A percentile compares a stretch with the other conserved stretches of the same genome.
These are phyloP conservation scores for Andrena fulva DNA, from an alignment of 2,888 invertebrate genomes.

Conservation along the genomic window DNA sequence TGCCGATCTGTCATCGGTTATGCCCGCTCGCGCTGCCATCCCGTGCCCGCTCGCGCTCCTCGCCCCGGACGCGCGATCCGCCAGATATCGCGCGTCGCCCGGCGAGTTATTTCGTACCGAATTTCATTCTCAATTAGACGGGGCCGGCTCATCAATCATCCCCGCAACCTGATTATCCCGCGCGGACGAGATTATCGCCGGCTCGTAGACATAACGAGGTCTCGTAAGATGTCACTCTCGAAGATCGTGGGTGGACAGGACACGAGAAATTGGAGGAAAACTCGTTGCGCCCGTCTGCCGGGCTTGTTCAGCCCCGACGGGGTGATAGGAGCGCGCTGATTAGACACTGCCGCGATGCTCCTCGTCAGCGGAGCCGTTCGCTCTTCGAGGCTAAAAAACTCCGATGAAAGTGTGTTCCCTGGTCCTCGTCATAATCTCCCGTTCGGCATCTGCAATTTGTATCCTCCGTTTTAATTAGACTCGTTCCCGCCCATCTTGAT, in stretches of 20 bases:
- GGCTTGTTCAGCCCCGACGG: conserved; percentile 1
- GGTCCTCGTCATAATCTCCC: neutral
- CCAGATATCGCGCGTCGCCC: conserved; percentile 52
- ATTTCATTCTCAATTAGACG: conserved; percentile 63
- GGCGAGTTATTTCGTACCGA: conserved; percentile 58
- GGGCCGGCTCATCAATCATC: conserved; percentile 46
- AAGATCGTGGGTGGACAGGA: conserved; percentile 41
- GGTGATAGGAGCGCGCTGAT: conserved; percentile 6
- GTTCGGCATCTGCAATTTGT: neutral
- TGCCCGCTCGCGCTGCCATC: conserved; percentile 40
- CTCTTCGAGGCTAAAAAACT: neutral
- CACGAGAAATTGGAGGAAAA: conserved; percentile 24
- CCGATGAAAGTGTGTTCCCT: no score
- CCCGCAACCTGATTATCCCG: conserved; percentile 30
- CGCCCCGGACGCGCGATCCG: conserved; percentile 35
- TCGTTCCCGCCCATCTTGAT: conserved; percentile 47
- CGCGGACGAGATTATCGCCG: conserved; percentile 42
- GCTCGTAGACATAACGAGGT: conserved; percentile 22
- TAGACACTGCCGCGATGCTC: neutral
- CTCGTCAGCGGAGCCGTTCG: neutral
- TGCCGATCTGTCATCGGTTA: conserved; percentile 72
- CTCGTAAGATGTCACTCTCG: conserved; percentile 26
- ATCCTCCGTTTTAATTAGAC: conserved; percentile 33
- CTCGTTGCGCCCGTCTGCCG: conserved; percentile 23
- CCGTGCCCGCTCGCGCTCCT: neutral